Percentiles rank a stretch among this genome's conserved stretches.
Conservation (phyloP, 1,140 invertebrate genomes). For the Globodera ellingtonae region DNA sequence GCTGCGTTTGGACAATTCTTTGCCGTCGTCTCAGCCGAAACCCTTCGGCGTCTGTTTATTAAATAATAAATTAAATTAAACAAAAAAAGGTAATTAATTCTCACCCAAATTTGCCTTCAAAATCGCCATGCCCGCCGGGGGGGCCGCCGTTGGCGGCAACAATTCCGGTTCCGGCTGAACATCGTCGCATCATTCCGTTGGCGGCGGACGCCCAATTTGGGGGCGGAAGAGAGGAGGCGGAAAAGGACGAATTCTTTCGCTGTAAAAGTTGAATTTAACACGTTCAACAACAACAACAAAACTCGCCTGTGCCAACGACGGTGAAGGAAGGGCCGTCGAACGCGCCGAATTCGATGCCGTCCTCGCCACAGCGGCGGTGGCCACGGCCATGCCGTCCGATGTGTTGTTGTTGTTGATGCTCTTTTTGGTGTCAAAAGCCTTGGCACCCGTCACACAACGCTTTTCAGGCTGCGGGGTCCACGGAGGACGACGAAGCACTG, state of each 20-base stretch:
- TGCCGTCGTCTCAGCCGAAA: not conserved
- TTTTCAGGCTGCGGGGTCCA: constrained; percentile 3
- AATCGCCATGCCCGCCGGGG: not conserved
- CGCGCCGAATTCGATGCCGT: not conserved
- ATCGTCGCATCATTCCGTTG: not conserved
- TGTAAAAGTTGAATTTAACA: no score
- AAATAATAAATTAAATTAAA: not conserved
- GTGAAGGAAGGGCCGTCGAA: not conserved
- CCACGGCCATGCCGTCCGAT: not conserved
- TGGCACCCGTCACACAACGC: not conserved
- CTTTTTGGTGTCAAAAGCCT: no score
- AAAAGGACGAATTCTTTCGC: no score
- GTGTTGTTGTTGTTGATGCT: not conserved
- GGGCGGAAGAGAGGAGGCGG: no score
- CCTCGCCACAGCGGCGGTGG: not conserved
- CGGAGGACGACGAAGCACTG: not conserved
- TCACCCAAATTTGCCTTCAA: not conserved
- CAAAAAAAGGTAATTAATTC: not conserved
- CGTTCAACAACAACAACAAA: not conserved
- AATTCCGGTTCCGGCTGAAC: not conserved
- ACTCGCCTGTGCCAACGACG: not conserved
- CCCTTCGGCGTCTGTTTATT: not conserved
- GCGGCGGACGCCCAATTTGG: not conserved
- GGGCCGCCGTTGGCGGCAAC: not conserved
- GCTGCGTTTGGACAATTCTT: constrained; percentile 6